Conservation (phyloP, 2,888 invertebrate genomes). For the Acanthopleura granulata region DNA sequence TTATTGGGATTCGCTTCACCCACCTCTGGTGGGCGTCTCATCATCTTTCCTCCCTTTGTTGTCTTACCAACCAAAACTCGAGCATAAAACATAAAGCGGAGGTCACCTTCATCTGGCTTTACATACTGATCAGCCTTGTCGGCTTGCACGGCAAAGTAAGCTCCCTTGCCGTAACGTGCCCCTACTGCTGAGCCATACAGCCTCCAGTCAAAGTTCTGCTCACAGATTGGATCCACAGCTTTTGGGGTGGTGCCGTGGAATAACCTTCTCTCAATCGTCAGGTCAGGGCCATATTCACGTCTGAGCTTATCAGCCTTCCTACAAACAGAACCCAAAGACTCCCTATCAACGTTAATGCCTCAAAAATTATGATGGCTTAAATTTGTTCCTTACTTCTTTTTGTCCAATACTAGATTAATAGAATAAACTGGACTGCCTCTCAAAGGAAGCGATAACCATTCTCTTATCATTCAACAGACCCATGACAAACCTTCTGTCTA, state of each 20-base stretch:
- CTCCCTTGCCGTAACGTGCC: constrained; percentile 45
- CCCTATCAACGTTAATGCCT: too few relatives aligned
- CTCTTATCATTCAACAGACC: too few relatives aligned
- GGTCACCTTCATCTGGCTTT: constrained; percentile 30
- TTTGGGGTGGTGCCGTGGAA: constrained; percentile 44
- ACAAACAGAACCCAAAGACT: constrained; percentile 15
- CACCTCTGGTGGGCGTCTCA: neutral
- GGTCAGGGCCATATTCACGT: constrained; percentile 35
- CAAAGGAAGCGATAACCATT: too few relatives aligned
- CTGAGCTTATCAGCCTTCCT: constrained; percentile 37
- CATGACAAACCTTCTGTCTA: too few relatives aligned
- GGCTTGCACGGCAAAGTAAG: constrained; percentile 49
- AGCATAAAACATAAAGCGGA: neutral
- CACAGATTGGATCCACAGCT: constrained; percentile 37
- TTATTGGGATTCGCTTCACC: neutral
- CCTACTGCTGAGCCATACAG: constrained; percentile 45
- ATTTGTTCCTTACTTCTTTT: too few relatives aligned
- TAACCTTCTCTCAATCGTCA: constrained; percentile 39
- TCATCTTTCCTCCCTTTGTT: neutral
- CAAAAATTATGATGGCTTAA: too few relatives aligned
- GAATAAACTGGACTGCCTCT: too few relatives aligned
- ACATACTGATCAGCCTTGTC: constrained; percentile 47
- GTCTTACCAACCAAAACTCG: neutral
- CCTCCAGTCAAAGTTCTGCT: constrained; percentile 45
- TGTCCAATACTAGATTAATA: too few relatives aligned